These are phyloP conservation scores for Anthophora plumipes DNA, from an alignment of 2,888 invertebrate genomes.

Conservation along the genomic window DNA sequence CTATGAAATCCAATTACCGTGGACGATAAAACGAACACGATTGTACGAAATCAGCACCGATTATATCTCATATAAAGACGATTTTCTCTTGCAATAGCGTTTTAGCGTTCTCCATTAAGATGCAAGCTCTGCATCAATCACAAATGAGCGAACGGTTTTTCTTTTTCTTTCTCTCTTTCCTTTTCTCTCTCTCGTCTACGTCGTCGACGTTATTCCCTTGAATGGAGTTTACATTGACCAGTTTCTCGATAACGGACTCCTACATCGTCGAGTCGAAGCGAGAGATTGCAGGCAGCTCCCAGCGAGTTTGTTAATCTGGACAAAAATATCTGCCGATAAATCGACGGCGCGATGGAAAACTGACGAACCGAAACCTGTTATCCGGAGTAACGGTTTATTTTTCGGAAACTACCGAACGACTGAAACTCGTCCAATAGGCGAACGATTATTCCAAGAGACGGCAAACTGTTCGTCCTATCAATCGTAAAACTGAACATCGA, in stretches of 20 bases:
- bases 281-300: not conserved
- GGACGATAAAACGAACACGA: too few relatives aligned
- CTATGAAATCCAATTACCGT: too few relatives aligned
- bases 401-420: slow-evolving; percentile 5
- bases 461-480: slow-evolving; percentile 27
- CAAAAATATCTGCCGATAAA: slow-evolving; percentile 32
- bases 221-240: slow-evolving; percentile 6
- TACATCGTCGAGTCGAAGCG: not conserved
- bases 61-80: not conserved
- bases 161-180: too few relatives aligned
- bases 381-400: slow-evolving; percentile 19
- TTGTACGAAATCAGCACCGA: too few relatives aligned
- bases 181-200: too few relatives aligned
- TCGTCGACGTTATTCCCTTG: not conserved
- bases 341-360: slow-evolving; percentile 11
- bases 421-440: slow-evolving; percentile 36
- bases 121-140: slow-evolving; percentile 1
- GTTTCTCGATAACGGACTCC: slow-evolving; percentile 6
- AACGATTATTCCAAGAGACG: slow-evolving; percentile 42
- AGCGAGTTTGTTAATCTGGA: slow-evolving; percentile 26
- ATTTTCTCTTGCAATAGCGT: not conserved
- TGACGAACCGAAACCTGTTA: slow-evolving; percentile 26
- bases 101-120: not conserved
- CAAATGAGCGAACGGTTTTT: not conserved
- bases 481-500: slow-evolving; percentile 37